Evolutionary conservation across 2,797 vertebrate genomes (phyloP), one percentile per base, ranked within the genome.

Genomic region (Bryconaethiops microstoma): DNA sequence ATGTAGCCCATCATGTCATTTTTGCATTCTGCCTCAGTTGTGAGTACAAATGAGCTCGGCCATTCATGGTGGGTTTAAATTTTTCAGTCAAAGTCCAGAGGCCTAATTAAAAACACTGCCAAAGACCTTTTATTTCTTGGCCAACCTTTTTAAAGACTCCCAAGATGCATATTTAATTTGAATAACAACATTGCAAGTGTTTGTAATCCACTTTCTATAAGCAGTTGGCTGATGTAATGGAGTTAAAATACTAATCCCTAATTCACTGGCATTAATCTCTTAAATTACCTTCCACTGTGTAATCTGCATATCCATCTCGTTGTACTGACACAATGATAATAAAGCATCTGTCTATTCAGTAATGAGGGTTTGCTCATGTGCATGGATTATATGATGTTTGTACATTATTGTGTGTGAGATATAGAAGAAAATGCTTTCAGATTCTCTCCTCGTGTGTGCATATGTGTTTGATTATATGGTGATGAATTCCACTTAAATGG

Each of bases 161-260:
- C 55, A 14, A 40, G 50, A 74, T 62, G 59, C 65, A 77, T 77
- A 48, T 84, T 82, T 80, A 35, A 80, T 78, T 82, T 80, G 42
- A 72, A 63, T 77, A 55, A 65, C 63, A 77, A 78, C 72, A 65
- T 79, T n/a, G 10, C 17, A 29, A 63, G 64, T 74, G 50, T 77
- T 70, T 81, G 68, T 86, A 84, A 85, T 84, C 79, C 80, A 48
- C 70, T 69, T 85, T 54, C 73, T 77, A 57, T 76, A 40, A 77
- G 80, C 80, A 80, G 80, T 78, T 87, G 82, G 67, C 73, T 82
- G 84, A 76, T 82, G 79, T 77, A 84, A 79, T 80, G 50, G 72
- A 74, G 81, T 63, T 48, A 72, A 55, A 84, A 78, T 60, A 52
- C 82, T 82, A 82, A 84, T 86, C 77, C 85, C 35, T 64, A 75